These are phyloP conservation scores for Anagrus nilaparvatae DNA, from an alignment of 1,140 invertebrate genomes.

Conservation along the genomic window DNA sequence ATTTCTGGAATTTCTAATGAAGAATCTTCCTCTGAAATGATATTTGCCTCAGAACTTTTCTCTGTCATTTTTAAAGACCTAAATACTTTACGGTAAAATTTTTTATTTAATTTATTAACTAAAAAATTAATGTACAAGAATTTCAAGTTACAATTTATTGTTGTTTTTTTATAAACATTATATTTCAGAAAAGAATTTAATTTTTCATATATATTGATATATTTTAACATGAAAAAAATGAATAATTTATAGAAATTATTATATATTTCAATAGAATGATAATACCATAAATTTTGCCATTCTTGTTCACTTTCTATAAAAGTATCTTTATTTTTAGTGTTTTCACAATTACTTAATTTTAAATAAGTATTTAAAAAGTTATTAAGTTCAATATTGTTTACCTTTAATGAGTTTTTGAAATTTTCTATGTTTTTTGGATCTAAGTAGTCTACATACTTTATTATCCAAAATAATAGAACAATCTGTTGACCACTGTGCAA, in stretches of 20 bases:
- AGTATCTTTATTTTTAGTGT: neutral
- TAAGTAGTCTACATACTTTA: slow-evolving; percentile 6
- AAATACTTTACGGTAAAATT: too few relatives aligned
- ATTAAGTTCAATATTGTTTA: too few relatives aligned
- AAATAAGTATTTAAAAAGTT: too few relatives aligned
- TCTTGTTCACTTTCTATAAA: neutral
- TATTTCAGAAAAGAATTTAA: neutral
- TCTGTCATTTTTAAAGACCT: too few relatives aligned
- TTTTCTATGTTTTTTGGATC: neutral
- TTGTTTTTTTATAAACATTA: neutral
- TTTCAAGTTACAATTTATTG: neutral
- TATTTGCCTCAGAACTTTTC: too few relatives aligned
- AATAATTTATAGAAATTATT: neutral
- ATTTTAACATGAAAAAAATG: neutral
- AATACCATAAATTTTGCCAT: slow-evolving; percentile 8
- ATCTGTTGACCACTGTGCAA: neutral
- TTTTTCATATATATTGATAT: neutral
- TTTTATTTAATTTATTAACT: too few relatives aligned
- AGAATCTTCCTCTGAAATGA: too few relatives aligned
- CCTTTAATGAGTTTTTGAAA: too few relatives aligned
- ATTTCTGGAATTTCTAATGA: slow-evolving; percentile 19
- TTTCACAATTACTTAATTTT: too few relatives aligned
- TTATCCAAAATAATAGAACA: slow-evolving; percentile 2
- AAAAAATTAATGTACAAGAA: neutral
- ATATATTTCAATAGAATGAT: slow-evolving; percentile 1